Percentiles rank a stretch among this genome's conserved stretches.
phyloP scores from a whole-genome alignment of 2,888 invertebrate genomes.

The Lissonota sp. region DNA sequence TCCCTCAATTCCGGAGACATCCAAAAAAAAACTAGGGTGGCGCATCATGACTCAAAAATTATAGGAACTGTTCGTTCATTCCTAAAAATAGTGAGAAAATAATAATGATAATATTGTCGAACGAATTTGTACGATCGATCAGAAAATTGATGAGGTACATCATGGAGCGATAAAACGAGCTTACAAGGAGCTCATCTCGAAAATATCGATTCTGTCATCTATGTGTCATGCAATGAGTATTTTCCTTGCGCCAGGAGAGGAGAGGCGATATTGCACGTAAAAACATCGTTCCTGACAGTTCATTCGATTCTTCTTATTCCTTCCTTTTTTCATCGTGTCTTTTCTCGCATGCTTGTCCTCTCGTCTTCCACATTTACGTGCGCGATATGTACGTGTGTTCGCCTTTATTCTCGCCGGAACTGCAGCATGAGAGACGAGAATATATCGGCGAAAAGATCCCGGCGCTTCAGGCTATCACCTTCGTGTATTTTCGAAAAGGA shows the following conservation, averaged over 20 bases:
- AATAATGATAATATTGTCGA: not conserved
- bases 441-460: conserved; percentile 17
- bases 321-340: conserved; percentile 13
- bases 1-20: too few relatives aligned
- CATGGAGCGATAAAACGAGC: not conserved
- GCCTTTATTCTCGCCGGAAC: conserved; percentile 31
- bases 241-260: too few relatives aligned
- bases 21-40: too few relatives aligned
- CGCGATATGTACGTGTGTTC: not conserved
- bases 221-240: too few relatives aligned
- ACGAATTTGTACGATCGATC: not conserved
- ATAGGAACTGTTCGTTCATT: too few relatives aligned
- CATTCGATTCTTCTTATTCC: conserved; percentile 53
- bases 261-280: conserved; percentile 42
- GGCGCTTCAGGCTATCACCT: conserved; percentile 47
- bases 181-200: not conserved
- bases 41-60: too few relatives aligned
- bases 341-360: conserved; percentile 33
- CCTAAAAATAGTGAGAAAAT: too few relatives aligned
- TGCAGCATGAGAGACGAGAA: conserved; percentile 32
- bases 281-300: conserved; percentile 54
- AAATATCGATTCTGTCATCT: not conserved
- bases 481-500: conserved; percentile 50
- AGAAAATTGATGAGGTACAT: not conserved
- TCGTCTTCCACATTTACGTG: conserved; percentile 5